These are phyloP conservation scores for Cotesia congregata DNA, from an alignment of 2,888 invertebrate genomes.

Conservation along the genomic window DNA sequence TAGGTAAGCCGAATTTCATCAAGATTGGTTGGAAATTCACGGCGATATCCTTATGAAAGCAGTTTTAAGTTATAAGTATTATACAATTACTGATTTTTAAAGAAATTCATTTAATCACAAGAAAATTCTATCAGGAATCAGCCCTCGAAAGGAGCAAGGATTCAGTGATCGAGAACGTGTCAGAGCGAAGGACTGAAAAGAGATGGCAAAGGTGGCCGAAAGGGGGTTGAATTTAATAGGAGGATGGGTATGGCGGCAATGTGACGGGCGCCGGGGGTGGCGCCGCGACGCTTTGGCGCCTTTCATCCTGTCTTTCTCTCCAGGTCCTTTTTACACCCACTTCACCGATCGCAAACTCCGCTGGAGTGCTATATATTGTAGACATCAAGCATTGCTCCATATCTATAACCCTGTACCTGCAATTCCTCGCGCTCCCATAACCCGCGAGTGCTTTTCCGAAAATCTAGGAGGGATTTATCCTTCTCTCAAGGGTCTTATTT, in stretches of 20 bases:
- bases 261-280: conserved; percentile 68
- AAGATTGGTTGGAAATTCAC: no score
- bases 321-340: conserved; percentile 17
- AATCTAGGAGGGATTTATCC: no score
- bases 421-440: conserved; percentile 41
- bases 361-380: conserved; percentile 63
- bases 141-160: no score
- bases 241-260: conserved; percentile 64
- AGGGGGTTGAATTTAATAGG: conserved; percentile 36
- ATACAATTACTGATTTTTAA: no score
- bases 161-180: neutral
- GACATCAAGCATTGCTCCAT: conserved; percentile 44
- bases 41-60: no score
- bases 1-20: no score
- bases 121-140: no score
- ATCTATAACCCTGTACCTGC: conserved; percentile 48
- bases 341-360: conserved; percentile 12
- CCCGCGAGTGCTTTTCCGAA: conserved; percentile 4
- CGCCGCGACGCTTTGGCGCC: conserved; percentile 70
- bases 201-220: conserved; percentile 40
- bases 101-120: no score
- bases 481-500: neutral
- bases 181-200: conserved; percentile 19
- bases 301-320: conserved; percentile 50
- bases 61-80: no score